Evolutionary conservation across 2,888 invertebrate species (phyloP).

Genomic region (Agrilus cyanescens): DNA sequence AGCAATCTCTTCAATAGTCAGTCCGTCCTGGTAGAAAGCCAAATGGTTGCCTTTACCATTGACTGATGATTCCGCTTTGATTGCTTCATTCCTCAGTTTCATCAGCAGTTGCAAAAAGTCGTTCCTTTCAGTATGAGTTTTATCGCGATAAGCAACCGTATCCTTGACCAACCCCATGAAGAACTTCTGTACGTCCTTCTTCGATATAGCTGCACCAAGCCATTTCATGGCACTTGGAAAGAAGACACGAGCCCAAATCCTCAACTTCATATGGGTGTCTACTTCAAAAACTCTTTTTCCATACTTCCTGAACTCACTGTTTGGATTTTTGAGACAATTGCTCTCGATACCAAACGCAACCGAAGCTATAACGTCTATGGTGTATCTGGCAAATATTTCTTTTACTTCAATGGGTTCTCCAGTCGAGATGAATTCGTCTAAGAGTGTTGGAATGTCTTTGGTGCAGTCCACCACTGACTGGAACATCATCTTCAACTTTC

Average conservation of each 20-base stretch:
- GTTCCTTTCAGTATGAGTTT: slow-evolving; percentile 35
- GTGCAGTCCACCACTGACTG: slow-evolving; percentile 38
- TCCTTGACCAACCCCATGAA: slow-evolving; percentile 35
- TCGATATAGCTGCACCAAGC: slow-evolving; percentile 17
- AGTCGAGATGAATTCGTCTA: slow-evolving; percentile 1
- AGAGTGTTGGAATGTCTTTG: neutral
- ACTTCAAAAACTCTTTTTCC: slow-evolving; percentile 18
- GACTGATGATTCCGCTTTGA: slow-evolving; percentile 1
- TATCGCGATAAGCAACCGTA: slow-evolving; percentile 35
- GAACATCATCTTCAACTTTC: slow-evolving; percentile 52
- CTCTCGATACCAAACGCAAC: slow-evolving; percentile 47
- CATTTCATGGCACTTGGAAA: slow-evolving; percentile 16
- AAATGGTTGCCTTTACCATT: no score
- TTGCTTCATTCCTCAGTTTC: slow-evolving; percentile 34
- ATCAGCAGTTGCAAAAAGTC: slow-evolving; percentile 44
- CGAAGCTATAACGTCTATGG: slow-evolving; percentile 45
- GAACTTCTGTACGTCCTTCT: slow-evolving; percentile 29
- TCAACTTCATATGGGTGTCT: slow-evolving; percentile 9
- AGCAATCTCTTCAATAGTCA: slow-evolving; percentile 12
- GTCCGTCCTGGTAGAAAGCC: slow-evolving; percentile 2
- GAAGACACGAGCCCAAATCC: slow-evolving; percentile 6
- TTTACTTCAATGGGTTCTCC: slow-evolving; percentile 20
- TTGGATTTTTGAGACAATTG: slow-evolving; percentile 39
- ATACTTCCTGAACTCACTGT: slow-evolving; percentile 35
- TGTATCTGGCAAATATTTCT: slow-evolving; percentile 40